Evolutionary conservation across 2,797 vertebrate genomes (phyloP), one percentile per base, ranked within the genome.

Genomic region (Merluccius polli): DNA sequence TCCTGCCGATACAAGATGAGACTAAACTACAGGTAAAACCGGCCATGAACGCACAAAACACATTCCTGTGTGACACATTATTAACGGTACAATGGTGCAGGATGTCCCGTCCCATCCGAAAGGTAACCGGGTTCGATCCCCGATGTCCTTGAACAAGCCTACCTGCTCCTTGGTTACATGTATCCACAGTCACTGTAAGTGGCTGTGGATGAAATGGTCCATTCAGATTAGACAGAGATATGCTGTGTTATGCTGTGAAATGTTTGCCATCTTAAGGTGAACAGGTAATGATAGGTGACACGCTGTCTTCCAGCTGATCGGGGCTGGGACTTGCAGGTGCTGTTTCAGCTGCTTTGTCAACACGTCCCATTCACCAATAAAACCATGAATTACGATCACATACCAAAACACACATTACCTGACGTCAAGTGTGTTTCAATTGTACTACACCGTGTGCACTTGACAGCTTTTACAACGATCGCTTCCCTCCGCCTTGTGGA

Each of bases 331-430:
- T 27, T 27, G 59, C 59, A 65, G 24, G 2, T 27, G 59, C 59
- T 27, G 59, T 59, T 59, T n/a, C 52, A 59, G 52, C 52, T 9
- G 52, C 8, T 59, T 59, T 8, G 1, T 9, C n/a, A 59, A 59
- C 7, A 63, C 27, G n/a, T 12, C 12, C 59, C 27, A 13, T 27
- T 27, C 59, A 65, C 1, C 59, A 65, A 65, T 27, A 65, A 12
- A 65, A 65, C 24, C 59, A 65, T 10, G 59, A 27, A 65, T 65
- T 65, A 65, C 2, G 2, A 65, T 27, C 59, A 65, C 59, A 59
- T 59, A n/a, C 52, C 44, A 59, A 59, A 59, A 59, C 52, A 59
- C 52, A 59, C 52, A 59, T 59, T 48, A 48, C 44, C 18, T 48
- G 9, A 59, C 21, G 52, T 59, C 52, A 59, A 65, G 0, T 27